Evolutionary conservation across 2,113 vertebrate genomes (phyloP), one percentile per base, ranked within the genome.

Genomic region (Prunella himalayana): DNA sequence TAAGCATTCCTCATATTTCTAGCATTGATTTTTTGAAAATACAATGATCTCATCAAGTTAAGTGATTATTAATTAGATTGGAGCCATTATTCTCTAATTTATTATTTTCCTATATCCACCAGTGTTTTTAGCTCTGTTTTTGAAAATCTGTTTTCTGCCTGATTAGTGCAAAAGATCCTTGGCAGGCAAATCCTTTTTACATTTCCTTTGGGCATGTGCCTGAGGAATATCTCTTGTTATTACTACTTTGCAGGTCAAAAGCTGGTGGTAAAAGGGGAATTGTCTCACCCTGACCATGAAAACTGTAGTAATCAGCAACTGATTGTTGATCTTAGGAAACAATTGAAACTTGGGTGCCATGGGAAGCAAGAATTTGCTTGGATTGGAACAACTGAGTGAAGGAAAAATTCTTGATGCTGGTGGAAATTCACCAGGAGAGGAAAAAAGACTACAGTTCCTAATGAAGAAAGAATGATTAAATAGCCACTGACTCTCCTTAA

Each of bases 401-500:
- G 47, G 39, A 75, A 87, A 89, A 76, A 14, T 9, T 54, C 44
- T 44, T 68, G 33, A 69, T 21, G 30, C 13, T 37, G 14, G 20
- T 76, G 41, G 53, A 92, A 95, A 89, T 31, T 89, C 56, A 89
- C 7, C 7, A 49, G 44, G 22, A 45, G 6, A 64, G 21, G 35
- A 42, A 59, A 42, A 57, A 42, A 33, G 6, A 8, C 9, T 47
- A 44, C 11, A 47, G 16, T 56, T 71, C 51, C 18, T 57, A 69
- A 69, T 61, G 53, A 87, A 81, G 63, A 71, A 78, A 88, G 53
- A 65, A 92, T 92, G 69, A 85, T 85, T 95, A 89, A 91, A 45
- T 8, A 86, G 11, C 30, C 27, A 39, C 33, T 68, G n/a, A 49
- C 18, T 42, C 21, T 53, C 25, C 25, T 87, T 61, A 50, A 84